Base-by-base conservation (phyloP, 1,140 invertebrate genomes). In the Neuroterus valhalla region DNA sequence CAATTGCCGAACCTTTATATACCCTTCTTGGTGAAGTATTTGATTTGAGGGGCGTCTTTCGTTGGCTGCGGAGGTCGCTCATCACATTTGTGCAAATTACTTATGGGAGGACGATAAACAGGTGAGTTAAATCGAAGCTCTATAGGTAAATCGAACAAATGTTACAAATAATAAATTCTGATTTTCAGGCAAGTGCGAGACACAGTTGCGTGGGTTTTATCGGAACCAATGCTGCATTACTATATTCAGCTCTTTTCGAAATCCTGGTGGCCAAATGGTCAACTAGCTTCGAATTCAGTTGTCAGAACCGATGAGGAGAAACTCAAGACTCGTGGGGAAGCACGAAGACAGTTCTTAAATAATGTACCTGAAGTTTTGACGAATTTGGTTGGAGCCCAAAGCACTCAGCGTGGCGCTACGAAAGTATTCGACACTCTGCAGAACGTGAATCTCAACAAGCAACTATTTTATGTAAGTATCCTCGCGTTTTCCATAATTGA, bases 21-120 rank as follows among this genome's bases (percentile, higher is more conserved):
- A 91, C 93, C 5, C 89, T 98, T 45, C 92, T 98, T 74, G 95
- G 94, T 66, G 96, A 98, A 91, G 92, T 97, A 73, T 98, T 97
- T 87, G 96, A 98, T 87, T 93, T 97, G 89, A 91, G 94, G 77
- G 96, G 96, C 0, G 94, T 97, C 31, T 96, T 97, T 87, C 94
- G 95, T 68, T 97, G 96, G 93, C 90, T 98, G 14, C 89, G 96
- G 76, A 94, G 94, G 82, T 97, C 95, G 31, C 91, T 98, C 4
- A 97, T 98, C 75, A 95, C 94, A 10, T 98, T 98, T 89, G 96
- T 98, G 8, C 96, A 98, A 89, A 95, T 97, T 62, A 96, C 96
- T 0, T 98, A 96, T 89, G 96, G 96, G 8, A 91, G 96, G 74
- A 97, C 96, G 23, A 98, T 98, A 62, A 98, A 97, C 86, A 94